Base-by-base conservation (phyloP, 2,888 invertebrate genomes). In the Acleris sparsana region DNA sequence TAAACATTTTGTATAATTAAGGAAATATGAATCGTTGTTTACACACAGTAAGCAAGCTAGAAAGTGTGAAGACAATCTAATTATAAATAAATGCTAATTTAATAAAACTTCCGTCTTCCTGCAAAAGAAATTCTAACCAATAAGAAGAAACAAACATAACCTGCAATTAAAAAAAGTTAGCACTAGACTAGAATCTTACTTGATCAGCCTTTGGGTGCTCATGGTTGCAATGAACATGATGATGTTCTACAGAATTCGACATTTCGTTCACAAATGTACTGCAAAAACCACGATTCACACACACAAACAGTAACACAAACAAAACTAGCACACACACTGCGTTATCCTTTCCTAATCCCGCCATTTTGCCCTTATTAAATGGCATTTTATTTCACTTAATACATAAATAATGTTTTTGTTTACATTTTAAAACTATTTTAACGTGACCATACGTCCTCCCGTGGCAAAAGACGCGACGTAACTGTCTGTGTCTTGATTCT, bases 211-310 rank as follows among this genome's bases (percentile, higher is more conserved):
- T 66, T 7, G 66, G 66, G 33, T 66, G 66, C 48, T 62, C 90
- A 75, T 95, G 95, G 58, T 89, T 94, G 84, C 95, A 95, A 73
- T 93, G 93, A 5, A 82, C 81, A 78, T 88, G 85, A 25, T 72
- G 70, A 68, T 85, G 82, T 64, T 83, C 85, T 33, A 65, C 65
- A 68, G 73, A 80, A 0, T 74, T 74, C 17, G 70, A 68, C 70
- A 78, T 74, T 71, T 80, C 76, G 60, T 77, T 76, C 25, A 83
- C 80, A 65, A 75, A 75, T 71, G 80, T 78, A 72, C 82, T 72
- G 46, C 80, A 74, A 62, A 75, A 75, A 72, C 78, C 79, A 75
- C 68, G 69, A 69, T 77, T 71, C 70, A 81, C 49, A 76, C 79
- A 74, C 72, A 80, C 73, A 66, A 71, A 77, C 68, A 79, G 71